Evolutionary conservation across 2,888 invertebrate genomes (phyloP), one percentile per base, ranked within the genome.

Genomic region (Campoplex capitator): DNA sequence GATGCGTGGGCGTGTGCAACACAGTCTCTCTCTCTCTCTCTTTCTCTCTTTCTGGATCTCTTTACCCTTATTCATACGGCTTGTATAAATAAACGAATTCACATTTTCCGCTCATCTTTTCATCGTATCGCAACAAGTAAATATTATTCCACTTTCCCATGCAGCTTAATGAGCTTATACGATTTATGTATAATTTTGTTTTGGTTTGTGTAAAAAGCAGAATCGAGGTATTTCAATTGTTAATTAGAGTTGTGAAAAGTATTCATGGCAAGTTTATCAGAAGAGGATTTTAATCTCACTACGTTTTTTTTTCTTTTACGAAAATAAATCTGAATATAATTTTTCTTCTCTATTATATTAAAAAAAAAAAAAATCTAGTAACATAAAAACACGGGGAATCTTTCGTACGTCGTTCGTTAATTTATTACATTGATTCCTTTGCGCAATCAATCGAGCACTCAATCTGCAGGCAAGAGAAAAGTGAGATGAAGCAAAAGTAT

Each of bases 1-100:
- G 78, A 42, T 45, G 74, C 74, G 81, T 81, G 81, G 81, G 81
- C 65, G 71, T 79, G 32, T 73, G 32, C 28, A 65, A 65, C 35
- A 7, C 48, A 51, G n/a, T 76, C 54, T 56, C 32, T 73, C 48
- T 35, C 38, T 38, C 54, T n/a, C 73, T 38, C n/a, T 23, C 28
- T 48, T 11, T 71, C 54, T 0, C 51, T 18, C 73, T 7, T 16
- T 77, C 67, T 38, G n/a, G 38, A 18, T 68, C 54, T 68, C 68
- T 23, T 48, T 35, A 23, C 38, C 23, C 23, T 67, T 56, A 67
- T 67, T 18, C 48, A 62, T 51, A 62, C 62, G 45, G 8, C 9
- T 7, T 65, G 67, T 71, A 74, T 75, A 82, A 45, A 76, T 58
- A 68, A 54, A 45, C 54, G 65, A 54, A 23, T 38, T 45, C 75